These are phyloP conservation scores for Ceratina australensis DNA, from an alignment of 1,140 invertebrate genomes.

Conservation along the genomic window DNA sequence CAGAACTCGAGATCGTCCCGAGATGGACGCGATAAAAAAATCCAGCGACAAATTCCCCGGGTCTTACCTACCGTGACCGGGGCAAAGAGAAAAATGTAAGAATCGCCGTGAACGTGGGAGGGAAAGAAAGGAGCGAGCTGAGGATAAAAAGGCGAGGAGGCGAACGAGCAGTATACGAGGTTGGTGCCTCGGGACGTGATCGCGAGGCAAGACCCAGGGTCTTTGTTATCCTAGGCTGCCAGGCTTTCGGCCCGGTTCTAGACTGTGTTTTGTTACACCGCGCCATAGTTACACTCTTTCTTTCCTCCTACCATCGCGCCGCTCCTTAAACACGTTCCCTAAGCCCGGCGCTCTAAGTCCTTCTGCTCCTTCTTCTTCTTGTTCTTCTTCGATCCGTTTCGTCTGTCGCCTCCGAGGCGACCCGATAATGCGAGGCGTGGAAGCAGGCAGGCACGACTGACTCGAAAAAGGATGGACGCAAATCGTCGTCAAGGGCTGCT, in stretches of 20 bases:
- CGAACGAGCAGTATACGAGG: constrained; percentile 2
- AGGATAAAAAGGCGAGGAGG: constrained; percentile 23
- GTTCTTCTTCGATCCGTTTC: constrained; percentile 18
- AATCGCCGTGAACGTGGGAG: neutral
- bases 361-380: neutral
- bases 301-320: constrained; percentile 31
- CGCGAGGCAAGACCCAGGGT: constrained; percentile 32
- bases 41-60: constrained; percentile 40
- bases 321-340: constrained; percentile 53
- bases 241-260: constrained; percentile 39
- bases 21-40: constrained; percentile 23
- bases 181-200: constrained; percentile 8
- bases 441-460: constrained; percentile 1
- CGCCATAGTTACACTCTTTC: constrained; percentile 52
- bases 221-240: constrained; percentile 57
- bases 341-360: constrained; percentile 5
- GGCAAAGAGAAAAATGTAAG: neutral
- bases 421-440: constrained; percentile 1
- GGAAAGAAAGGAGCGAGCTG: constrained; percentile 1
- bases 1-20: neutral
- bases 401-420: neutral
- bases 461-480: constrained; percentile 13
- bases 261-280: constrained; percentile 54
- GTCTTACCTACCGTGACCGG: neutral
- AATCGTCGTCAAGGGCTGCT: constrained; percentile 28